Evolutionary conservation across 2,113 vertebrate species (phyloP).

Genomic region (Toxotes jaculatrix): DNA sequence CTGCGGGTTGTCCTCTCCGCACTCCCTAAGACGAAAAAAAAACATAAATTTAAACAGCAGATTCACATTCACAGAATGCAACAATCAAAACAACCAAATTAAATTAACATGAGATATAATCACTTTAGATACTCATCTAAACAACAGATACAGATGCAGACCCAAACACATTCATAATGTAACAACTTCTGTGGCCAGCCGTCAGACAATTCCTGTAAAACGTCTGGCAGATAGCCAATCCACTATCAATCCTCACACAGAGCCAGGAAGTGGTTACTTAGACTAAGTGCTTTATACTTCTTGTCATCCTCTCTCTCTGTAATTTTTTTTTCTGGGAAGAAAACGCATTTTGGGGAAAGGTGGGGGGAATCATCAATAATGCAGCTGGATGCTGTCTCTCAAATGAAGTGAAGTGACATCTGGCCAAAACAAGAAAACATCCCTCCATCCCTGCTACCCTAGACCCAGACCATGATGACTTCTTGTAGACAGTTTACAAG

Average conservation of each 20-base stretch:
- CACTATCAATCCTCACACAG: constrained; percentile 27
- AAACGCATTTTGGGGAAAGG: constrained; percentile 32
- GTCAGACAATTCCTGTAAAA: constrained; percentile 62
- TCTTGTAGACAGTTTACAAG: neutral
- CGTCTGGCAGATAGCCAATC: constrained; percentile 37
- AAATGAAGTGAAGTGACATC: too few relatives aligned
- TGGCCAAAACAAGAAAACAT: neutral
- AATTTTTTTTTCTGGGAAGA: constrained; percentile 18
- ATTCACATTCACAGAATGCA: neutral
- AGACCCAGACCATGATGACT: neutral
- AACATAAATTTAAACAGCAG: neutral
- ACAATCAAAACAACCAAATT: constrained; percentile 4
- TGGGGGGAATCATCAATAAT: constrained; percentile 45
- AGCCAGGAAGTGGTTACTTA: constrained; percentile 47
- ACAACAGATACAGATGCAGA: neutral
- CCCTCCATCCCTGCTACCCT: neutral
- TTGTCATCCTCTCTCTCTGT: constrained; percentile 8
- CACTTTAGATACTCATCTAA: constrained; percentile 1
- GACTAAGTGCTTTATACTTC: constrained; percentile 56
- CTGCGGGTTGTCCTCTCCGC: accelerated
- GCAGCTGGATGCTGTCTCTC: neutral
- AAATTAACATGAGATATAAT: neutral
- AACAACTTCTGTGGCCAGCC: constrained; percentile 24
- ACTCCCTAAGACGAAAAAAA: constrained; percentile 46
- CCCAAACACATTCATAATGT: constrained; percentile 30